Base-by-base conservation (phyloP, 2,113 vertebrate genomes). In the Cygnus buccinator region DNA sequence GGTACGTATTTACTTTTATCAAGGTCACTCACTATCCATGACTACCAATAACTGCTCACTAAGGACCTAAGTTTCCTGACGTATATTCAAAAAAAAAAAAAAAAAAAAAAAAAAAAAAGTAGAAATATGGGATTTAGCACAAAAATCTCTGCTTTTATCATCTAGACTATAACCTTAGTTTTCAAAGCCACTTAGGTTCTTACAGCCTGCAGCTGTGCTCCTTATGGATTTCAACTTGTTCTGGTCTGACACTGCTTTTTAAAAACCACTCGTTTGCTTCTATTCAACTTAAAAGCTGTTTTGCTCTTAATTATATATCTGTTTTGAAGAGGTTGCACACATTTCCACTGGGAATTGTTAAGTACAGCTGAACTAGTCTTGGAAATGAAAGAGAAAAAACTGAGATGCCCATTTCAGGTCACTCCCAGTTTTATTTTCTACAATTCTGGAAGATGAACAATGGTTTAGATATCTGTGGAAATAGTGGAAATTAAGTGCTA, bases 221-320 rank as follows among this genome's bases (percentile, higher is more conserved):
- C 11, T 26, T 58, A 13, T 6, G 13, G 54, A 26, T 44, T 31
- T 57, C 41, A 17, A 33, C 23, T 74, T 22, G 26, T 8, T 50
- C 20, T 39, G 23, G 21, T 4, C 15, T 19, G 9, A 22, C 2
- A 7, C 1, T 31, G 14, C 0, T 16, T 84, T 79, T 29, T 15
- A 31, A 31, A 84, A 76, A 43, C 13, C 41, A 43, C 2, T 10
- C 12, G 6, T 12, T 76, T 35, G 21, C 9, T 8, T 5, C 7
- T 8, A 9, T 55, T 44, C 6, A n/a, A 13, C 72, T 82, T 14
- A 46, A 59, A n/a, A 63, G 10, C 7, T 62, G 41, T 0, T 14
- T 73, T 77, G 22, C 5, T 52, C 11, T 41, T 33, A 67, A 29
- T 63, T 33, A 14, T 8, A 4, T 10, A 39, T 7, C 1, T 31